Percentiles rank a stretch among this genome's conserved stretches.
Conservation (phyloP, 2,797 vertebrate species). For the Erethizon dorsatum region DNA sequence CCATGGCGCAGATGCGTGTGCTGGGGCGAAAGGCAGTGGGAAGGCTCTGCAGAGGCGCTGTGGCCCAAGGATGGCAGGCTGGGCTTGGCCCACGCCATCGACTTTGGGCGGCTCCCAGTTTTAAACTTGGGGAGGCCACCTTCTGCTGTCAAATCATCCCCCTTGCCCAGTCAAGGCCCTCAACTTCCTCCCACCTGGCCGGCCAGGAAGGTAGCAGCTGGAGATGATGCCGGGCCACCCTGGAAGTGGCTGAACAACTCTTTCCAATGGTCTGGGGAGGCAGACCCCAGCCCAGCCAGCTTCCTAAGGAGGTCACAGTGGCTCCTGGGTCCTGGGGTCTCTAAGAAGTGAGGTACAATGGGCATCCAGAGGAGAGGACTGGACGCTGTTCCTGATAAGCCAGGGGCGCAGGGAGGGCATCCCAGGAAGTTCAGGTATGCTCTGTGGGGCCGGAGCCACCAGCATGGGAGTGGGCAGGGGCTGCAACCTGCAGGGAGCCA, state of each 20-base stretch:
- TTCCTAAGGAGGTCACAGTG: background rate
- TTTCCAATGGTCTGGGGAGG: background rate
- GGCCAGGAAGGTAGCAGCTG: background rate
- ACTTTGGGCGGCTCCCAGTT: background rate
- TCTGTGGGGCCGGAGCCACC: slow-evolving; percentile 93
- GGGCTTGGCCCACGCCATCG: background rate
- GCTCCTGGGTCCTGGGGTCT: background rate
- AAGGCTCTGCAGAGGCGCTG: background rate
- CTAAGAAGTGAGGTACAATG: background rate
- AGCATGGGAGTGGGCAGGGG: slow-evolving; percentile 90
- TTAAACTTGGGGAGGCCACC: background rate
- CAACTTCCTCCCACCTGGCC: background rate
- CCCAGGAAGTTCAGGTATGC: slow-evolving; percentile 90
- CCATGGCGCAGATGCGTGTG: background rate
- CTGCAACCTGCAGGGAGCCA: slow-evolving; percentile 90
- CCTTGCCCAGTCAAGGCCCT: background rate
- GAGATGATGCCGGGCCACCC: background rate
- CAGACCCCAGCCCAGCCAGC: background rate
- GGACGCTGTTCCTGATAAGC: background rate
- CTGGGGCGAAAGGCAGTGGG: background rate
- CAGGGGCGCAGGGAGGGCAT: background rate
- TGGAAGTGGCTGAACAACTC: background rate
- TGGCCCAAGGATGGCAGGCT: background rate
- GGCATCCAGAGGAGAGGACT: background rate
- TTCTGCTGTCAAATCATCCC: too few relatives aligned